phyloP scores from a whole-genome alignment of 2,888 invertebrate genomes.

The Acanthoscelides obtectus region DNA sequence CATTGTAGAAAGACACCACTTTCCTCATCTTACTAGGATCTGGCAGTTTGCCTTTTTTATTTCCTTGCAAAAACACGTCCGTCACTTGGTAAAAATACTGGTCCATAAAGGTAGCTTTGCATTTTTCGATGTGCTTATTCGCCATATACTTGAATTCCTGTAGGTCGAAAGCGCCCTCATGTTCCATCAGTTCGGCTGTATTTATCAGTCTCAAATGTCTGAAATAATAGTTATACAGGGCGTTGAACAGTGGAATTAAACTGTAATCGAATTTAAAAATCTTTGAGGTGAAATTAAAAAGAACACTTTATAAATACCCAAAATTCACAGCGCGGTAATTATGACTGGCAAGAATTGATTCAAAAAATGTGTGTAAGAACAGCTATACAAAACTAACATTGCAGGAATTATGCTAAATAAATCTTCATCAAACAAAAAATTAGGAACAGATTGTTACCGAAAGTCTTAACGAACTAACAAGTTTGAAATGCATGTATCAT shows the following conservation, averaged over 20 bases:
- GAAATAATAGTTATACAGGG: constrained; percentile 24
- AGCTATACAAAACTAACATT: too few species aligned
- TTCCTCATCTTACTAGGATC: constrained; percentile 59
- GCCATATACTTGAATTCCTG: constrained; percentile 57
- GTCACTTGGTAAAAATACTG: constrained; percentile 63
- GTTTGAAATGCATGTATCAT: too few species aligned
- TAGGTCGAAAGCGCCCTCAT: constrained; percentile 64
- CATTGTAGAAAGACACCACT: constrained; percentile 77
- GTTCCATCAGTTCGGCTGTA: constrained; percentile 53
- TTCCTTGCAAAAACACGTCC: constrained; percentile 62
- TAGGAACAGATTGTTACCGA: too few species aligned
- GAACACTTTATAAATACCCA: too few species aligned
- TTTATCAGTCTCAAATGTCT: constrained; percentile 61
- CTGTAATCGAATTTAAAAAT: neutral
- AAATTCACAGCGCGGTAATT: too few species aligned
- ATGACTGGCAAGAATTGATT: too few species aligned
- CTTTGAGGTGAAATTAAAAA: too few species aligned
- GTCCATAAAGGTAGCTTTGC: constrained; percentile 60
- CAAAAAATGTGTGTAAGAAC: too few species aligned
- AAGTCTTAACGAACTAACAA: too few species aligned
- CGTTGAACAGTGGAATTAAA: neutral
- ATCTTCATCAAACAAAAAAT: too few species aligned
- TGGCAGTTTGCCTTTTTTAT: constrained; percentile 64
- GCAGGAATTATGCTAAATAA: too few species aligned
- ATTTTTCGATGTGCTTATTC: constrained; percentile 60